phyloP scores from a whole-genome alignment of 1,140 invertebrate species.

The Drosophila novamexicana region DNA sequence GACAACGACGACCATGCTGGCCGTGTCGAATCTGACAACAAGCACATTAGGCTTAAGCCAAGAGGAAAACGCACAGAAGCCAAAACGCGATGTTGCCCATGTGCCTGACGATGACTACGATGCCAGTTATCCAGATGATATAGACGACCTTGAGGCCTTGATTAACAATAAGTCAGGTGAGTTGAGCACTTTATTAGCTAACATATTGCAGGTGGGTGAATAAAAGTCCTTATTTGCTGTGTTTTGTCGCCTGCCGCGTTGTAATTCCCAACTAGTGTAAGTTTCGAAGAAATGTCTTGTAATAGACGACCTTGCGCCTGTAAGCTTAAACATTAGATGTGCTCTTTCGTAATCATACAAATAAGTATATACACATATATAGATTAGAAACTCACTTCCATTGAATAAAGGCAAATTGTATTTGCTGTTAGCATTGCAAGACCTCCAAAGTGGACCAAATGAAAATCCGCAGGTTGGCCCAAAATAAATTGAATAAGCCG shows the following conservation, averaged over 20 bases:
- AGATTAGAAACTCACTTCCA: too few relatives aligned
- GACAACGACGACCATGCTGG: slow-evolving; percentile 8
- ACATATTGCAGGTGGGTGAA: too few relatives aligned
- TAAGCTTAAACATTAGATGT: too few relatives aligned
- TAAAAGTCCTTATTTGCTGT: too few relatives aligned
- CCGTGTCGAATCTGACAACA: slow-evolving; percentile 27
- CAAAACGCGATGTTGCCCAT: slow-evolving; percentile 77
- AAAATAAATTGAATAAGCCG: slow-evolving; percentile 38
- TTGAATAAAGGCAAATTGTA: background rate
- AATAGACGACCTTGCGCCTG: too few relatives aligned
- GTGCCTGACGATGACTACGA: slow-evolving; percentile 83
- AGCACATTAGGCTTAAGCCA: slow-evolving; percentile 28
- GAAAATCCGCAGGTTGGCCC: background rate
- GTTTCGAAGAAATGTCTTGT: too few relatives aligned
- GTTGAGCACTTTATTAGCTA: slow-evolving; percentile 8
- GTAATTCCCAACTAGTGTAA: too few relatives aligned
- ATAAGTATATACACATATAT: too few relatives aligned
- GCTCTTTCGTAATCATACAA: slow-evolving; percentile 34
- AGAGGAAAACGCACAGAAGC: slow-evolving; percentile 32
- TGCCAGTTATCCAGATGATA: slow-evolving; percentile 79
- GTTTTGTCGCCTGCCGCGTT: too few relatives aligned
- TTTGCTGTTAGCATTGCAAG: background rate
- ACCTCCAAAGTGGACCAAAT: slow-evolving; percentile 18
- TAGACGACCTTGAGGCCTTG: slow-evolving; percentile 80
- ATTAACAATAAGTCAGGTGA: slow-evolving; percentile 83